These are phyloP conservation scores for Sarcoramphus papa DNA, from an alignment of 2,797 vertebrate species.

Conservation along the genomic window DNA sequence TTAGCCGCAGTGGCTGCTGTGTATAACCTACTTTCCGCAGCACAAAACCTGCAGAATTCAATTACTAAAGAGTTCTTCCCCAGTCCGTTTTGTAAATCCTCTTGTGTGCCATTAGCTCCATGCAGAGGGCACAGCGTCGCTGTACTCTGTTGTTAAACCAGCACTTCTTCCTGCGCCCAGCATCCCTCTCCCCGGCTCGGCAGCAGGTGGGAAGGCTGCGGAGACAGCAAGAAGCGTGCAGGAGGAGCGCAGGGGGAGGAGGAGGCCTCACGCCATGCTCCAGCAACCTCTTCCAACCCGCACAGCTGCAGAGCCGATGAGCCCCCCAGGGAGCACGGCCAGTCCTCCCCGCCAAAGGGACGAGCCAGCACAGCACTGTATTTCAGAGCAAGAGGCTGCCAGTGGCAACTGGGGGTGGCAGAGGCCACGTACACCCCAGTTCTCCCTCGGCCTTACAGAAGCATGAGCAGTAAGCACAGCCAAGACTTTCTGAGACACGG, in stretches of 20 bases:
- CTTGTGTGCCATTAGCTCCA: background rate
- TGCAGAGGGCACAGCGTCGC: rapidly evolving
- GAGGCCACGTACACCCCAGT: rapidly evolving
- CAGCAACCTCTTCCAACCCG: background rate
- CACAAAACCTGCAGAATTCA: background rate
- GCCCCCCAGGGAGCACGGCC: background rate
- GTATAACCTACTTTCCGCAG: background rate
- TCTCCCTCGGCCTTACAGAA: background rate
- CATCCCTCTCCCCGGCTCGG: background rate
- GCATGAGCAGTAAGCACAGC: background rate
- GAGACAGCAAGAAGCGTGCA: background rate
- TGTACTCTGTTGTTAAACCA: background rate
- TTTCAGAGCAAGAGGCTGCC: background rate
- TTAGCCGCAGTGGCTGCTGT: background rate
- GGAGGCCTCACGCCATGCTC: background rate
- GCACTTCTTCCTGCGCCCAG: background rate
- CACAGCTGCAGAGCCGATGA: background rate
- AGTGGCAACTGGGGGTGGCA: background rate
- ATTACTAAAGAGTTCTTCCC: background rate
- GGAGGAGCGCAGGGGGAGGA: background rate
- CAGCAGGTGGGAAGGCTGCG: background rate
- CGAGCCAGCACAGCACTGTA: background rate
- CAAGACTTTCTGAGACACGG: background rate
- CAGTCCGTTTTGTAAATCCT: background rate
- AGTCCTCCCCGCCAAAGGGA: rapidly evolving